Evolutionary conservation across 2,888 invertebrate species (phyloP).

Genomic region (Eupithecia vulgata): DNA sequence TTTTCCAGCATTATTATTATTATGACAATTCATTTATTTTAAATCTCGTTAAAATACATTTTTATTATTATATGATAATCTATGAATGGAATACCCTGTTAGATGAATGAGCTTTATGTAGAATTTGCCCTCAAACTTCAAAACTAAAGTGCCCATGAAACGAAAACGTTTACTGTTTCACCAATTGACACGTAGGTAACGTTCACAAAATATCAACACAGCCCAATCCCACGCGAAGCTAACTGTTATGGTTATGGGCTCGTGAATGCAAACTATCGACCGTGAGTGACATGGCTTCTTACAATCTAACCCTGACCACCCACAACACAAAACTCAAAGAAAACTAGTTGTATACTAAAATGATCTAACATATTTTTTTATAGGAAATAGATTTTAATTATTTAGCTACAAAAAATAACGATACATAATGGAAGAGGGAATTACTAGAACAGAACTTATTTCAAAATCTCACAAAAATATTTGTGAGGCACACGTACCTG

Average conservation of each 20-base stretch:
- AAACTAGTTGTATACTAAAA: neutral
- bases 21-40: too few species aligned
- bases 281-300: neutral
- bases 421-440: neutral
- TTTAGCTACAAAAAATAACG: neutral
- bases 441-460: neutral
- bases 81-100: neutral
- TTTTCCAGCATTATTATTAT: too few species aligned
- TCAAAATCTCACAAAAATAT: too few species aligned
- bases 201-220: neutral
- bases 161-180: neutral
- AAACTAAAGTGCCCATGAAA: too few species aligned
- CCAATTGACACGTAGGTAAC: neutral
- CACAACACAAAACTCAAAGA: neutral
- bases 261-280: neutral
- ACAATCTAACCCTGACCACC: neutral
- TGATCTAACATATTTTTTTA: neutral
- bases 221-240: neutral
- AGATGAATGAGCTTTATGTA: neutral
- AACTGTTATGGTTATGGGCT: neutral
- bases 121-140: neutral
- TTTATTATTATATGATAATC: too few species aligned
- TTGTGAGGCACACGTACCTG: too few species aligned
- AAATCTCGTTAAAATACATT: too few species aligned
- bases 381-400: neutral